phyloP scores from a whole-genome alignment of 2,797 vertebrate species.

The Macropus fuliginosus region DNA sequence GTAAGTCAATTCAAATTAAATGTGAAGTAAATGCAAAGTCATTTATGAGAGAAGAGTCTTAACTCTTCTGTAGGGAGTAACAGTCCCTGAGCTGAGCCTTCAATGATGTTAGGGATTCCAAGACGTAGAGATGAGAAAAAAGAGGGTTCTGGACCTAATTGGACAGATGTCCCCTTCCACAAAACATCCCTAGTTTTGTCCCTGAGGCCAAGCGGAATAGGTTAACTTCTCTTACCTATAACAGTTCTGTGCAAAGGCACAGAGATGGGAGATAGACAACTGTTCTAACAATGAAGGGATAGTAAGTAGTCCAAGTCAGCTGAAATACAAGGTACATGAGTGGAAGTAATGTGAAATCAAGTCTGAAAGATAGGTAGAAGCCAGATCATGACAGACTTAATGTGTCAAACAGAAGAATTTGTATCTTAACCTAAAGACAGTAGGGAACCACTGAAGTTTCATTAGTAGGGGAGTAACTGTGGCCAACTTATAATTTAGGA shows the following conservation, averaged over 20 bases:
- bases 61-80: too few species aligned
- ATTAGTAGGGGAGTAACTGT: not conserved
- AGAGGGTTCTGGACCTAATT: too few species aligned
- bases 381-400: not conserved
- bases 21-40: not conserved
- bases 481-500: not conserved
- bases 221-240: too few species aligned
- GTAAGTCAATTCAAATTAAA: not conserved
- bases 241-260: too few species aligned
- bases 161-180: too few species aligned
- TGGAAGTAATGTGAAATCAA: not conserved
- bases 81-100: too few species aligned
- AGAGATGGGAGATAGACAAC: too few species aligned
- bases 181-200: too few species aligned
- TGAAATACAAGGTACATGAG: not conserved
- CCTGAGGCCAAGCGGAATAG: too few species aligned
- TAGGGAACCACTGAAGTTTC: not conserved
- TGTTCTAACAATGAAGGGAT: not conserved
- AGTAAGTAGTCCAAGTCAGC: too few species aligned
- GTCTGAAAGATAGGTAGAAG: not conserved
- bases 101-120: too few species aligned
- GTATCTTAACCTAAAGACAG: not conserved
- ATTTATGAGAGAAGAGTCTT: not conserved
- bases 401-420: not conserved
- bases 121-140: too few species aligned